A percentile compares a stretch with the other conserved stretches of the same genome.
Conservation (phyloP, 2,113 vertebrate species). For the cattle (Bos taurus) region DNA sequence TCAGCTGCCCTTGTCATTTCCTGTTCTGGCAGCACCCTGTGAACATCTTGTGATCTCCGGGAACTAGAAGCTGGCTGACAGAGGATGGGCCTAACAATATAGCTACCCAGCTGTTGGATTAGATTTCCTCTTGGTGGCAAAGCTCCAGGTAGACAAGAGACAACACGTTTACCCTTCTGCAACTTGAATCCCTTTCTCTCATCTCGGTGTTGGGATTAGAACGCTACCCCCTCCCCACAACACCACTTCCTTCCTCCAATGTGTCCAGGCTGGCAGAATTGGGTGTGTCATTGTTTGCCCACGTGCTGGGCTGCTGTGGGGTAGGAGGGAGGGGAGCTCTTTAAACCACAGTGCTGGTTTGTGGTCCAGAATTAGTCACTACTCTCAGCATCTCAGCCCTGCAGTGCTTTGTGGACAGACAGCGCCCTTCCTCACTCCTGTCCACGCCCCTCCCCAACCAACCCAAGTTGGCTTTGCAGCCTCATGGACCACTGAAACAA, state of each 20-base stretch:
- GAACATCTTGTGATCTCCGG: constrained; percentile 9
- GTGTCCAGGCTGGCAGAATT: background rate
- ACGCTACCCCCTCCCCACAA: background rate
- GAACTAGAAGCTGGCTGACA: background rate
- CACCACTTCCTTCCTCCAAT: background rate
- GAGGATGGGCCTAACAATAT: background rate
- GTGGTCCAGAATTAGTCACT: background rate
- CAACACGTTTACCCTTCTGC: background rate
- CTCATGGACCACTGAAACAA: background rate
- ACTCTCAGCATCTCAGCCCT: background rate
- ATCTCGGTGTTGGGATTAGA: background rate
- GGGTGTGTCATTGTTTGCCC: constrained; percentile 8
- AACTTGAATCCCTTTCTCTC: background rate
- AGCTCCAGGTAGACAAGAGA: background rate
- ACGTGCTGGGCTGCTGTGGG: background rate
- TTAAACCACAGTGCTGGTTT: constrained; percentile 5
- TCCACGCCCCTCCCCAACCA: background rate
- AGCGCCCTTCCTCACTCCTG: background rate
- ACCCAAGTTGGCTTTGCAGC: background rate
- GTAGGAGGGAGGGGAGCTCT: background rate
- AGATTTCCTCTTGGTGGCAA: background rate
- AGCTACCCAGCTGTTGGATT: background rate
- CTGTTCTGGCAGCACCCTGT: constrained; percentile 16
- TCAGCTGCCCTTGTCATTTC: constrained; percentile 57
- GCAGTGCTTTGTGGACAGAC: background rate